Evolutionary conservation across 2,888 invertebrate species (phyloP).

Genomic region (Tetranychus truncatus): DNA sequence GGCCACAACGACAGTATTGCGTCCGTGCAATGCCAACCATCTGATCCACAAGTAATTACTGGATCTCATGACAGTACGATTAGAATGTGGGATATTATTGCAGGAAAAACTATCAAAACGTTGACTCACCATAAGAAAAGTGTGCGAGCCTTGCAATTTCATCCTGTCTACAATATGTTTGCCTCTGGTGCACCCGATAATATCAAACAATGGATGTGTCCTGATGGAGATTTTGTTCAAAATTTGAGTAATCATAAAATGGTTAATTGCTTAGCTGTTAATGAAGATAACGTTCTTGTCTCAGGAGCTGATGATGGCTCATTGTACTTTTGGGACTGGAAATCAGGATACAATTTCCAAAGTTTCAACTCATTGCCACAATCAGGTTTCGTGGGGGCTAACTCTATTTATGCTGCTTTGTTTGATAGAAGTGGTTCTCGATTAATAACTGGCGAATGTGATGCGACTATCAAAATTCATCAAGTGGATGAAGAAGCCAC

Average conservation of each 20-base stretch:
- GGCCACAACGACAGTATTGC: constrained; percentile 97
- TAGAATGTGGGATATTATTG: constrained; percentile 88
- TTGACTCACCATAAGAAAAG: constrained; percentile 96
- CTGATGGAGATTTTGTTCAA: constrained; percentile 89
- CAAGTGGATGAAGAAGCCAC: constrained; percentile 80
- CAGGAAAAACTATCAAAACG: constrained; percentile 79
- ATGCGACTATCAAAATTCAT: constrained; percentile 97
- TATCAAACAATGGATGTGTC: constrained; percentile 97
- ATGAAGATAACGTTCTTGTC: constrained; percentile 82
- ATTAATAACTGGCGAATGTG: constrained; percentile 88
- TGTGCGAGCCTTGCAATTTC: constrained; percentile 41
- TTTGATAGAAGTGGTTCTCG: constrained; percentile 88
- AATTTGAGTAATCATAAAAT: constrained; percentile 93
- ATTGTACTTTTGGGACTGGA: constrained; percentile 95
- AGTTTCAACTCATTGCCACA: constrained; percentile 71
- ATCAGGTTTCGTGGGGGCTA: constrained; percentile 97
- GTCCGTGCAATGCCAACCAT: constrained; percentile 72
- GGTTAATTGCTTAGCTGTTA: constrained; percentile 85
- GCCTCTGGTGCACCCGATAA: constrained; percentile 96
- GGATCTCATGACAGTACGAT: constrained; percentile 75
- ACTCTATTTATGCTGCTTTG: constrained; percentile 87
- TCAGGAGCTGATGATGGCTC: constrained; percentile 97
- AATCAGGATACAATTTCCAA: constrained; percentile 97
- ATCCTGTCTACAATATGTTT: constrained; percentile 63
- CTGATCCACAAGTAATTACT: constrained; percentile 51